Conservation (phyloP, 2,797 vertebrate species). For the Cichlasoma orientale region DNA sequence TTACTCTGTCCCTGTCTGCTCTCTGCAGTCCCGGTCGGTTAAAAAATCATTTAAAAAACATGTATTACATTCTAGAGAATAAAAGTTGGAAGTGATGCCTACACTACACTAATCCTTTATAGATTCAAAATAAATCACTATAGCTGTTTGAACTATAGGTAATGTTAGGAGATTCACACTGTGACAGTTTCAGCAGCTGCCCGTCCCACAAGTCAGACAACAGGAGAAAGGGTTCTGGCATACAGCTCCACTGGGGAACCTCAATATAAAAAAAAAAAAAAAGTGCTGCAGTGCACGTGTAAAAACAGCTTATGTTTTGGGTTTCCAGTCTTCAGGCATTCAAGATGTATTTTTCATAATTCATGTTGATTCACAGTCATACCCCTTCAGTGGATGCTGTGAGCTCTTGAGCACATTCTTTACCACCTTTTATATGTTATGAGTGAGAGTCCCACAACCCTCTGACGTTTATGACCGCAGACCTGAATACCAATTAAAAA, state of each 20-base stretch:
- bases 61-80: too few relatives aligned
- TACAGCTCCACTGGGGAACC: neutral
- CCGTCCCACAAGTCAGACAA: too few relatives aligned
- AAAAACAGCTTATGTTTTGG: neutral
- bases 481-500: neutral
- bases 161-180: too few relatives aligned
- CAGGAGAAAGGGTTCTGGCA: neutral
- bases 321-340: neutral
- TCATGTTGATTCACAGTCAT: neutral
- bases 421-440: neutral
- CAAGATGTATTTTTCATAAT: neutral
- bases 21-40: too few relatives aligned
- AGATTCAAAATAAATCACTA: too few relatives aligned
- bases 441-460: neutral
- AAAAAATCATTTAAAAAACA: too few relatives aligned
- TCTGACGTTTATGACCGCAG: neutral
- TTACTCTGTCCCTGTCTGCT: too few relatives aligned
- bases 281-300: neutral
- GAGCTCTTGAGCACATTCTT: neutral
- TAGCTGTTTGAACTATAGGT: too few relatives aligned
- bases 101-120: too few relatives aligned
- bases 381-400: neutral
- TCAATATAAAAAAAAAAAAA: neutral
- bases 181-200: too few relatives aligned
- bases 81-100: too few relatives aligned